Conservation (phyloP, 2,797 vertebrate species). For the Trachurus trachurus region DNA sequence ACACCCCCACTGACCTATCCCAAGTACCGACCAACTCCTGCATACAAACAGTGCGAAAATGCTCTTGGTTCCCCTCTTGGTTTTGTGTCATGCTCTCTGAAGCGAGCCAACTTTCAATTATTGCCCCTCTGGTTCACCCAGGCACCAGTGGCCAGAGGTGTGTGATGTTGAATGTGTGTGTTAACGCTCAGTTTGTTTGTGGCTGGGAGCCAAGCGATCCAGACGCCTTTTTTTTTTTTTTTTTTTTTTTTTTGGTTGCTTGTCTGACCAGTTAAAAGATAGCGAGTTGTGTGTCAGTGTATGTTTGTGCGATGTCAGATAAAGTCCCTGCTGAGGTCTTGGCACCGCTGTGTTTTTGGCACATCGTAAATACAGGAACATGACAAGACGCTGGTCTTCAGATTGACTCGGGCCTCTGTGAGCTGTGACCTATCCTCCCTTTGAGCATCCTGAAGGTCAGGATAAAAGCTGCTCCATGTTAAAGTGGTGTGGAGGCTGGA, state of each 20-base stretch:
- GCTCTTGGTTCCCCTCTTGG: constrained; percentile 76
- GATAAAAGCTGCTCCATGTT: constrained; percentile 67
- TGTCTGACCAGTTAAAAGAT: constrained; percentile 81
- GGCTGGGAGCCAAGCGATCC: constrained; percentile 84
- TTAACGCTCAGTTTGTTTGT: constrained; percentile 82
- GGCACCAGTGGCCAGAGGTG: constrained; percentile 77
- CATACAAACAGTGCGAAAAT: constrained; percentile 70
- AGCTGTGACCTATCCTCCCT: constrained; percentile 76
- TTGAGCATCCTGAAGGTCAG: constrained; percentile 70
- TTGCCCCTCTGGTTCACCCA: constrained; percentile 79
- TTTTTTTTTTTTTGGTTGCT: constrained; percentile 41
- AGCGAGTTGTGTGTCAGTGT: constrained; percentile 58
- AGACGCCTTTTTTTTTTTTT: constrained; percentile 56
- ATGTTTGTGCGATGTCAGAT: constrained; percentile 73
- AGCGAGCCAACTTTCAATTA: constrained; percentile 90
- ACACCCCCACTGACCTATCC: constrained; percentile 71
- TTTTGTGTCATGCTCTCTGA: constrained; percentile 86
- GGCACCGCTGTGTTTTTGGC: constrained; percentile 55
- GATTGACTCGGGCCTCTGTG: constrained; percentile 64
- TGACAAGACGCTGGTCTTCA: constrained; percentile 62
- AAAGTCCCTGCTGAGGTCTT: constrained; percentile 61
- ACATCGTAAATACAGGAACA: constrained; percentile 50
- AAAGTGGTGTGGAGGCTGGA: constrained; percentile 49
- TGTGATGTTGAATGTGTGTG: constrained; percentile 73
- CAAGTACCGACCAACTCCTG: constrained; percentile 61